Evolutionary conservation across 2,113 vertebrate genomes (phyloP), one percentile per base, ranked within the genome.

Genomic region (Oreocharis arfaki): DNA sequence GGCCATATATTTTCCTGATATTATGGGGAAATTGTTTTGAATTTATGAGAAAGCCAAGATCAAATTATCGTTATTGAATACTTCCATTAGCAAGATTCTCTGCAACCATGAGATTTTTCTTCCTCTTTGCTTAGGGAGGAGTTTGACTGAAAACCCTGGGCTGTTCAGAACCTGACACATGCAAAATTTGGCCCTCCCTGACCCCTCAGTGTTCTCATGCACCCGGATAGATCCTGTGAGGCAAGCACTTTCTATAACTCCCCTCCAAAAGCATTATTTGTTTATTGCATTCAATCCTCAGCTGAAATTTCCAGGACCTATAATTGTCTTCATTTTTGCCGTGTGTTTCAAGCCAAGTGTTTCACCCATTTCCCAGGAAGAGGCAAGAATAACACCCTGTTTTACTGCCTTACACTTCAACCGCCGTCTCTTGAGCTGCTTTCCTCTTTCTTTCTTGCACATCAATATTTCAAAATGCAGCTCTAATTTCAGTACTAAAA

Each of bases 71-170:
- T 85, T 79, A 83, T 42, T 90, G 53, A 65, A 9, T 71, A 56
- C 75, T 84, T 79, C 61, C 82, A 82, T 87, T 87, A 93, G n/a
- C 53, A 56, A 86, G 41, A 56, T n/a, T 88, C 53, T 59, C 50
- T 52, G 75, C 52, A 82, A 18, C 30, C 26, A 46, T 28, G n/a
- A 68, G 10, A 21, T 69, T 57, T 78, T 68, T 68, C 59, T 85
- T 53, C 22, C 60, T 37, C 50, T 78, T 75, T 67, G 23, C 33
- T 56, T 71, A 46, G 60, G 47, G 39, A 47, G 16, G 71, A 55
- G 5, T 17, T 46, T 71, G 47, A n/a, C 46, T 55, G 52, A 60
- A 64, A 78, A 44, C 11, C 17, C 8, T 32, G 10, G 12, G 46
- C 32, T 81, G 13, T 74, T 90, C 53, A 61, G 39, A 33, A 8